These are phyloP conservation scores for Leuctra nigra DNA, from an alignment of 2,888 invertebrate genomes.

Conservation along the genomic window DNA sequence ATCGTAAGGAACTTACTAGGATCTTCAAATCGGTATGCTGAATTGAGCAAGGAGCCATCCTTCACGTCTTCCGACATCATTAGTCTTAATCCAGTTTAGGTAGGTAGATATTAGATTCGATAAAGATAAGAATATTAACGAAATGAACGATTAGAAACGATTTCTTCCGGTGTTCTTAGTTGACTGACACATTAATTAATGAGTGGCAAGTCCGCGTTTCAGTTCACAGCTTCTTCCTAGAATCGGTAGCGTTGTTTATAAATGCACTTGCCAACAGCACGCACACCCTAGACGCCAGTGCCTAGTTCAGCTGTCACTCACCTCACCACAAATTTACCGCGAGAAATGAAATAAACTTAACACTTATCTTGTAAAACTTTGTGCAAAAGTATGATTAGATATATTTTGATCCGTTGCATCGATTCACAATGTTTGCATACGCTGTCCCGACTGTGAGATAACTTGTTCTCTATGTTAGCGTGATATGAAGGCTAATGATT, in stretches of 20 bases:
- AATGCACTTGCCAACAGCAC: not conserved
- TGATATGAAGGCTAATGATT: constrained; percentile 16
- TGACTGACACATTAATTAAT: too few species aligned
- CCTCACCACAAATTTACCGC: too few species aligned
- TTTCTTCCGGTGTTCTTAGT: too few species aligned
- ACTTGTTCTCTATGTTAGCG: constrained; percentile 13
- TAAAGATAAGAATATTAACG: not conserved
- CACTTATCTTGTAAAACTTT: too few species aligned
- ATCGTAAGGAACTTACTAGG: constrained; percentile 23
- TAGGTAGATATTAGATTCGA: not conserved
- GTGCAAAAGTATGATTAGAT: too few species aligned
- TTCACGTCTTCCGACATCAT: constrained; percentile 27
- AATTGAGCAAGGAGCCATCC: too few species aligned
- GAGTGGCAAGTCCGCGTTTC: too few species aligned
- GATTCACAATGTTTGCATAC: not conserved
- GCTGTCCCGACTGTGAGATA: not conserved
- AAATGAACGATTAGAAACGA: not conserved
- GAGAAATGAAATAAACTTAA: too few species aligned
- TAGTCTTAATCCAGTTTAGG: too few species aligned
- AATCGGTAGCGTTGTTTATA: constrained; percentile 1
- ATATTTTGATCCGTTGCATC: not conserved
- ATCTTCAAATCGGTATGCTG: constrained; percentile 24
- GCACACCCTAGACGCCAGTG: constrained; percentile 6
- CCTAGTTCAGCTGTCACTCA: constrained; percentile 1
- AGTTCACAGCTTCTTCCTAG: constrained; percentile 7